Evolutionary conservation across 1,140 invertebrate species (phyloP).

Genomic region (Potamilus streckersoni): DNA sequence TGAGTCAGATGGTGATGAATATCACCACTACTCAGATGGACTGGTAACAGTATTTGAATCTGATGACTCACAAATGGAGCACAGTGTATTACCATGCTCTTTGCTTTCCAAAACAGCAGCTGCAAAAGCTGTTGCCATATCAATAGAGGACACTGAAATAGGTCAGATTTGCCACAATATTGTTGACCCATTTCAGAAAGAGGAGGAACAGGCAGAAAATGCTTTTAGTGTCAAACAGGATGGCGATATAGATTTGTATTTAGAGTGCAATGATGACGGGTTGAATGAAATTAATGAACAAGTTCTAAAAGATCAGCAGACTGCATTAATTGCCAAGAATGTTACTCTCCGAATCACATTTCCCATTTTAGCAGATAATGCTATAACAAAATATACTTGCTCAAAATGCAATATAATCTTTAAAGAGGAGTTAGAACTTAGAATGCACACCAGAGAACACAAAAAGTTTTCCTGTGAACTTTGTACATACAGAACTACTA

Average conservation of each 20-base stretch:
- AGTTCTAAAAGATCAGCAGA: constrained; percentile 4
- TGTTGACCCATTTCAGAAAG: constrained; percentile 3
- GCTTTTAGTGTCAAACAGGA: constrained; percentile 7
- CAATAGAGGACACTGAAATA: background rate
- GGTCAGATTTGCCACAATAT: background rate
- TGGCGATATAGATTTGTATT: constrained; percentile 35
- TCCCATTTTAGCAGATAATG: background rate
- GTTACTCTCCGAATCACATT: constrained; percentile 34
- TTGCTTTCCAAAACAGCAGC: too few relatives aligned
- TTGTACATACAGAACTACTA: constrained; percentile 17
- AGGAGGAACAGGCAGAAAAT: constrained; percentile 8
- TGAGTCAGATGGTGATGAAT: too few relatives aligned
- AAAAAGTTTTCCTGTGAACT: constrained; percentile 9
- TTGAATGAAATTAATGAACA: background rate
- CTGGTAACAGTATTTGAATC: too few relatives aligned
- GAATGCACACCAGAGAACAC: constrained; percentile 12
- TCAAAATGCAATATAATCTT: constrained; percentile 27
- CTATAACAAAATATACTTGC: constrained; percentile 16
- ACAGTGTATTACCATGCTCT: too few relatives aligned
- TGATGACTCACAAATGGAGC: too few relatives aligned
- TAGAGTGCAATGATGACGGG: constrained; percentile 44
- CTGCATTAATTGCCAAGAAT: constrained; percentile 27
- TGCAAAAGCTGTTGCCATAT: background rate
- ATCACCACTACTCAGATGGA: too few relatives aligned
- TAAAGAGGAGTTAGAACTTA: constrained; percentile 27